Evolutionary conservation across 2,113 vertebrate species (phyloP), one percentile per base, ranked within the genome.

Genomic region (Poicephalus meyeri): DNA sequence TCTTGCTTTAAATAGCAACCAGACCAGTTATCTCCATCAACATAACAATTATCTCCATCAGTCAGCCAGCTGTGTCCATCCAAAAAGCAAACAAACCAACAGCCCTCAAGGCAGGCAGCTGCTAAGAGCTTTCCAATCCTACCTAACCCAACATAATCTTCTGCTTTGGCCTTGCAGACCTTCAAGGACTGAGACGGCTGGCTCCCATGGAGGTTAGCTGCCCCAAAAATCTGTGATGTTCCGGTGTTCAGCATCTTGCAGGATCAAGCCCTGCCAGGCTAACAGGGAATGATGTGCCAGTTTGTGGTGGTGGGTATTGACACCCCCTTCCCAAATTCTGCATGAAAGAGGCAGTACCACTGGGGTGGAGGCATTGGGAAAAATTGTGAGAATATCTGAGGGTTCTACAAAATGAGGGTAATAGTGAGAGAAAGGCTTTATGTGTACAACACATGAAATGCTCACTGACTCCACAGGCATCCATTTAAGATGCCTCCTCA

Each of bases 21-120:
- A 95, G 94, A 85, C 47, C 80, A 91, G 79, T 77, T 83, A 96
- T 86, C 88, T 77, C 93, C 79, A 93, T 89, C 95, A 95, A 80
- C 94, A 63, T 65, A 92, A 87, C 47, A 92, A 89, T 88, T 83
- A 86, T 23, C 66, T 92, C 88, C 86, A 88, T 79, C 94, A 78
- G 20, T 28, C 35, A 89, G 74, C 70, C 86, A 95, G 77, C 91
- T 76, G 73, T 85, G 78, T 91, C 86, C 91, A 94, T 69, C 91
- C 55, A 90, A 83, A 61, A 95, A 89, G 86, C 80, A 96, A 96
- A 94, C 81, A 95, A 96, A 92, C 69, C 80, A 55, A 91, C 66
- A 96, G 56, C 66, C 94, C 89, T 82, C 15, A 4, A 89, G 93
- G 87, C 81, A 89, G 33, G 13, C 86, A 89, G 77, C 84, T 93